Evolutionary conservation across 2,113 vertebrate genomes (phyloP).

Genomic region (Malaclemys terrapin): DNA sequence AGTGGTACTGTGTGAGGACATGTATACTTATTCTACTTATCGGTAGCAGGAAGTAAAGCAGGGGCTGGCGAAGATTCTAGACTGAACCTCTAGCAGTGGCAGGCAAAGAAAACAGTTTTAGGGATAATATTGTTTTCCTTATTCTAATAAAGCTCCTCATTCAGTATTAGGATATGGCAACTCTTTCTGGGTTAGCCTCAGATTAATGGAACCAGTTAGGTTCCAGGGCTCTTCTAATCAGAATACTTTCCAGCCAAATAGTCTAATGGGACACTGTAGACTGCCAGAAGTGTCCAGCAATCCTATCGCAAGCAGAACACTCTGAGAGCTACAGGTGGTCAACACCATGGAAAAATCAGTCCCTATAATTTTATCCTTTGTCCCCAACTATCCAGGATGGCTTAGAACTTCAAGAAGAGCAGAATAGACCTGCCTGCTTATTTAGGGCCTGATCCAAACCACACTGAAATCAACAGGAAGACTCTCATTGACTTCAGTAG

Average conservation of each 20-base stretch:
- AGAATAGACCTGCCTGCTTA: neutral
- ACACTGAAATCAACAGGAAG: neutral
- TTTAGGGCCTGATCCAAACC: neutral
- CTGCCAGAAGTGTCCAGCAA: neutral
- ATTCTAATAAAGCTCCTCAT: neutral
- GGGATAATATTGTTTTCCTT: neutral
- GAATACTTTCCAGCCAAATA: neutral
- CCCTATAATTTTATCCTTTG: neutral
- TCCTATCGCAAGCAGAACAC: neutral
- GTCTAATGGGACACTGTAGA: neutral
- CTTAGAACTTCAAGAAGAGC: neutral
- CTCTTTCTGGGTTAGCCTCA: neutral
- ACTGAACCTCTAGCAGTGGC: neutral
- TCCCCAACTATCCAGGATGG: neutral
- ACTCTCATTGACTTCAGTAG: neutral
- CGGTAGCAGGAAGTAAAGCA: accelerated
- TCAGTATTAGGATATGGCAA: neutral
- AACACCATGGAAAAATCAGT: neutral
- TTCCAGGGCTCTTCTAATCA: neutral
- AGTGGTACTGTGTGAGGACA: accelerated
- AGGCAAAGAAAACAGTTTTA: neutral
- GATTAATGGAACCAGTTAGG: neutral
- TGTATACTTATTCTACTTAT: neutral
- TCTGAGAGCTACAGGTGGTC: neutral
- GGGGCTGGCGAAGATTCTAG: neutral